These are phyloP conservation scores for Cynoglossus semilaevis DNA, from an alignment of 2,113 vertebrate genomes.

Conservation along the genomic window DNA sequence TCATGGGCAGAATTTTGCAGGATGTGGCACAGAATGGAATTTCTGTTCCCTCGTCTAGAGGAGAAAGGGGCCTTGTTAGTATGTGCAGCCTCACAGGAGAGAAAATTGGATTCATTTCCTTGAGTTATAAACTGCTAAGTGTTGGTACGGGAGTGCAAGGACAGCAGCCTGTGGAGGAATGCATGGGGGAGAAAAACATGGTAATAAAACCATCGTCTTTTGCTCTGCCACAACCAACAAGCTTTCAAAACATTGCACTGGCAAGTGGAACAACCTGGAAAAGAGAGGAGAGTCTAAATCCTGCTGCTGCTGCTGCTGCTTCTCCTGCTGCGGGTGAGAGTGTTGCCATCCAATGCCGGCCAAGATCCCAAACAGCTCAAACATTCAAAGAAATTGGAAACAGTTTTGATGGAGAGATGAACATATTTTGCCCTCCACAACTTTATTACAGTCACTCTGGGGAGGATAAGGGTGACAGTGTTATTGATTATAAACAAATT, in stretches of 20 bases:
- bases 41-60: conserved; percentile 50
- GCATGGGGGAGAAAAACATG: not conserved
- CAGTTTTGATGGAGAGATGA: conserved; percentile 47
- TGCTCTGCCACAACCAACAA: conserved; percentile 2
- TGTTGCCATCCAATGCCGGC: conserved; percentile 17
- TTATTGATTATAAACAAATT: conserved; percentile 11
- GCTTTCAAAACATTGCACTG: conserved; percentile 14
- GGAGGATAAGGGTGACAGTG: conserved; percentile 26
- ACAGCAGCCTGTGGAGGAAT: conserved; percentile 7
- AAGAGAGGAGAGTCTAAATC: conserved; percentile 11
- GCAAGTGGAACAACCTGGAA: not conserved
- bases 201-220: conserved; percentile 1
- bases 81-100: conserved; percentile 71
- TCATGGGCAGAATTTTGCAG: conserved; percentile 59
- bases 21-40: conserved; percentile 55
- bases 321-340: not conserved
- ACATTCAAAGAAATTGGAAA: conserved; percentile 7
- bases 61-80: conserved; percentile 61
- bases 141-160: conserved; percentile 54
- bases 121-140: conserved; percentile 80
- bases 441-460: conserved; percentile 79
- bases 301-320: not conserved
- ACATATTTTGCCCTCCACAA: conserved; percentile 80
- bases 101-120: conserved; percentile 72
- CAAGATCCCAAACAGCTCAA: conserved; percentile 6